Evolutionary conservation across 2,888 invertebrate species (phyloP).

Genomic region (Oscheius onirici): DNA sequence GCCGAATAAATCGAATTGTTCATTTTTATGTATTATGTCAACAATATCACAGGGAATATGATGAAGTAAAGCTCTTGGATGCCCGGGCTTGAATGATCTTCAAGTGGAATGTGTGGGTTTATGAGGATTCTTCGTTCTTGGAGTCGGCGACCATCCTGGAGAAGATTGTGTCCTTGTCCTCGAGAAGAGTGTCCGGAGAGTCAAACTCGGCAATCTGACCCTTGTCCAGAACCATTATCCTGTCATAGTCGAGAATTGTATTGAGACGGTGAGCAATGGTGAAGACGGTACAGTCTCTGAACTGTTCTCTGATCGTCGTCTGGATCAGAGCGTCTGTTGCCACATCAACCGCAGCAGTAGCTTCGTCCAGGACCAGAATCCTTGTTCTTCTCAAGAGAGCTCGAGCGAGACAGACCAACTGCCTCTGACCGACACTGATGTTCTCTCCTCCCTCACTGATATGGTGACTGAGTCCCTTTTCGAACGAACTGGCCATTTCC

Average conservation of each 20-base stretch:
- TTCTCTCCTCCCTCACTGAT: slow-evolving; percentile 63
- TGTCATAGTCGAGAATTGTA: slow-evolving; percentile 83
- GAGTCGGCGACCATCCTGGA: slow-evolving; percentile 73
- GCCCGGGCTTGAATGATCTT: background rate
- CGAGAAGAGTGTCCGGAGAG: slow-evolving; percentile 71
- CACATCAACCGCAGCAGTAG: slow-evolving; percentile 76
- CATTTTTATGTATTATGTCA: slow-evolving; percentile 25
- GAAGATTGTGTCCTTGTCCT: slow-evolving; percentile 71
- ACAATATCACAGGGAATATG: slow-evolving; percentile 13
- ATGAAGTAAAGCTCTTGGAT: slow-evolving; percentile 22
- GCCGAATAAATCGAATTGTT: too few relatives aligned
- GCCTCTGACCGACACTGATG: slow-evolving; percentile 49
- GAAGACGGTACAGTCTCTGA: slow-evolving; percentile 79
- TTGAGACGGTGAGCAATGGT: slow-evolving; percentile 82
- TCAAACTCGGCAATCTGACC: slow-evolving; percentile 73
- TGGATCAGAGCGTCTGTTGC: slow-evolving; percentile 74
- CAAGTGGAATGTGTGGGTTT: background rate
- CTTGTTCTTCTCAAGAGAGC: slow-evolving; percentile 46
- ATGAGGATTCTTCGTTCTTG: slow-evolving; percentile 38
- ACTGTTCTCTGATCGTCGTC: slow-evolving; percentile 81
- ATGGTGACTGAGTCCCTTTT: slow-evolving; percentile 46
- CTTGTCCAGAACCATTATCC: slow-evolving; percentile 72
- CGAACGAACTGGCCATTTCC: slow-evolving; percentile 37
- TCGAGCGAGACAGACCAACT: slow-evolving; percentile 37
- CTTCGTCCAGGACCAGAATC: slow-evolving; percentile 80